Conservation (phyloP, 2,113 vertebrate genomes). For the Stomatorhinus ivindoensis region DNA sequence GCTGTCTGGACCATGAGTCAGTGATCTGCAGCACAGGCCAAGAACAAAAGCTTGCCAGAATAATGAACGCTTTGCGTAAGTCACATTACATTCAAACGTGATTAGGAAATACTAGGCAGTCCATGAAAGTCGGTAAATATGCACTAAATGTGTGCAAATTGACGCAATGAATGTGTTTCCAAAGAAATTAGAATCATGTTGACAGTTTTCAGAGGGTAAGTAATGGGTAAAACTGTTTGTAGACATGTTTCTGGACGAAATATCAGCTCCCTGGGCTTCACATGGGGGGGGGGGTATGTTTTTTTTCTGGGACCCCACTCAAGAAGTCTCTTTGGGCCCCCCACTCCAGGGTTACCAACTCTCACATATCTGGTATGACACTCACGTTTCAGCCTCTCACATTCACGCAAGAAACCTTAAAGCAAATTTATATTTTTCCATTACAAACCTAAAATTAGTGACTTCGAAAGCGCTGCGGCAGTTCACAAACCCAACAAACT, state of each 20-base stretch:
- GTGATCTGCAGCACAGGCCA: background rate
- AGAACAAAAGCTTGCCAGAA: background rate
- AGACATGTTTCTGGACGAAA: background rate
- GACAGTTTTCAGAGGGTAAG: background rate
- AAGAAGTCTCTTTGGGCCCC: background rate
- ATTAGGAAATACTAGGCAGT: background rate
- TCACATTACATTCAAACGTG: background rate
- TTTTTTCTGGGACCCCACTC: background rate
- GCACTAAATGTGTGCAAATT: background rate
- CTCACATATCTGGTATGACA: no score
- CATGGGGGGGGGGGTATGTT: background rate
- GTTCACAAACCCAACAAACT: no score
- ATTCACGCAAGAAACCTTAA: no score
- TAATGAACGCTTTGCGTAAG: background rate
- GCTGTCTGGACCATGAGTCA: background rate
- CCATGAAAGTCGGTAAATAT: background rate
- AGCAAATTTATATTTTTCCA: background rate
- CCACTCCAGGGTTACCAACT: no score
- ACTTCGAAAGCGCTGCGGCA: no score
- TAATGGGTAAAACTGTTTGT: background rate
- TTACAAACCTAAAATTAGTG: background rate
- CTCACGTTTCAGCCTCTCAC: no score
- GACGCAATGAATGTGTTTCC: background rate
- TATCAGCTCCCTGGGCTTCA: background rate
- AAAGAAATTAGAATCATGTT: background rate